Conservation (phyloP, 23 tunicate species). For the Diplosoma virens region DNA sequence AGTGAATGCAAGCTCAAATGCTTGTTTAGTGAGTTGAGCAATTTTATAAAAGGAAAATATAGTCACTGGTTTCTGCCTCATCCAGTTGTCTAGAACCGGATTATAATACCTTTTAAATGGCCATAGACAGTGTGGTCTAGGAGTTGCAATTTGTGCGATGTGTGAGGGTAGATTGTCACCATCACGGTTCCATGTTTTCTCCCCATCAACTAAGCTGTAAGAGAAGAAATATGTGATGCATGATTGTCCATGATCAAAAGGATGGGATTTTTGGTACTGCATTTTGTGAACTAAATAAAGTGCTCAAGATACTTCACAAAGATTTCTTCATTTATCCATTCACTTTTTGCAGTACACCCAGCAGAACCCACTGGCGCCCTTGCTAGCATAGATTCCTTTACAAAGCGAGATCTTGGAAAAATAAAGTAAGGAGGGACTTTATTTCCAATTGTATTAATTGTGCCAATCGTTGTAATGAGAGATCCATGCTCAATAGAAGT, state of each 20-base stretch:
- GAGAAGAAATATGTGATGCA: slow-evolving; percentile 23
- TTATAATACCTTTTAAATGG: not conserved
- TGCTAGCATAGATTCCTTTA: slow-evolving; percentile 14
- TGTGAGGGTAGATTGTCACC: too few relatives aligned
- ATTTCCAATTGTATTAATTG: slow-evolving; percentile 34
- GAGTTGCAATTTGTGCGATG: too few relatives aligned
- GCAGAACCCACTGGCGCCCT: slow-evolving; percentile 32
- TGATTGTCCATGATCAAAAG: slow-evolving; percentile 36
- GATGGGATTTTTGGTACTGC: not conserved
- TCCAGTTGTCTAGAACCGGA: too few relatives aligned
- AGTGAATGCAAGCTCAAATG: too few relatives aligned
- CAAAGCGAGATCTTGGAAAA: slow-evolving; percentile 12
- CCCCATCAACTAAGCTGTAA: too few relatives aligned
- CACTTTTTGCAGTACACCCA: slow-evolving; percentile 16
- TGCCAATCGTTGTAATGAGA: slow-evolving; percentile 5
- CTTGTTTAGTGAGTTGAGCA: too few relatives aligned
- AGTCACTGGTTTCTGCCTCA: too few relatives aligned
- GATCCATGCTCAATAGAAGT: slow-evolving; percentile 23
- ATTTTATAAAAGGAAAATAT: too few relatives aligned
- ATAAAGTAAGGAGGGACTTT: slow-evolving; percentile 25
- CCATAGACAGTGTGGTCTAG: not conserved
- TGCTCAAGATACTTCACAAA: slow-evolving; percentile 24
- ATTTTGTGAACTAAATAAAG: slow-evolving; percentile 4
- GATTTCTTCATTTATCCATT: slow-evolving; percentile 33
- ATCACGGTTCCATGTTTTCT: too few relatives aligned